Conservation (phyloP, 2,888 invertebrate genomes). For the Scaptodrosophila latifasciaeformis region DNA sequence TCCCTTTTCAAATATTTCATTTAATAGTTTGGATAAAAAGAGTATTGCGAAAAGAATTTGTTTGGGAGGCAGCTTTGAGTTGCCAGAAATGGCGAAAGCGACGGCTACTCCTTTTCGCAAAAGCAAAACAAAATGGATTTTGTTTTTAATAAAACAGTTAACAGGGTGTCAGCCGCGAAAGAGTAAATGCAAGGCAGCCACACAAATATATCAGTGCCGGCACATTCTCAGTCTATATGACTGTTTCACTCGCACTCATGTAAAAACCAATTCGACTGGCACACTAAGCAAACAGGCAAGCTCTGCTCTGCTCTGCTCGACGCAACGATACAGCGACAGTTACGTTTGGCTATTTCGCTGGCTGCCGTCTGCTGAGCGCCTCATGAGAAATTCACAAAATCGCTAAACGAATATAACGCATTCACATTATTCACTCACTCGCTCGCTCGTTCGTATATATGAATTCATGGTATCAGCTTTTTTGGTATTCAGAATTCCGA, state of each 20-base stretch:
- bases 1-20: too few relatives aligned
- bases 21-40: too few relatives aligned
- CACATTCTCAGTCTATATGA: too few relatives aligned
- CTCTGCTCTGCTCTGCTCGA: too few relatives aligned
- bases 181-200: constrained; percentile 13
- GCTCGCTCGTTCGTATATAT: constrained; percentile 37
- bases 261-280: background rate
- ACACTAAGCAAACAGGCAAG: background rate
- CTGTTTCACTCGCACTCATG: background rate
- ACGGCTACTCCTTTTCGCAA: constrained; percentile 58
- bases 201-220: constrained; percentile 33
- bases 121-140: constrained; percentile 75
- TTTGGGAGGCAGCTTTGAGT: too few relatives aligned
- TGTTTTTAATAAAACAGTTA: constrained; percentile 76
- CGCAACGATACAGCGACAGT: too few relatives aligned
- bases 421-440: constrained; percentile 63
- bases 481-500: too few relatives aligned
- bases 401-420: constrained; percentile 64
- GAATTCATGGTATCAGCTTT: too few relatives aligned
- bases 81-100: constrained; percentile 10
- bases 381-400: constrained; percentile 73
- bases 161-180: constrained; percentile 52
- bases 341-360: too few relatives aligned
- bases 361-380: constrained; percentile 52
- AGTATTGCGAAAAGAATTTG: too few relatives aligned